Base-by-base conservation (phyloP, 2,888 invertebrate genomes). In the Drosophila ustulata region DNA sequence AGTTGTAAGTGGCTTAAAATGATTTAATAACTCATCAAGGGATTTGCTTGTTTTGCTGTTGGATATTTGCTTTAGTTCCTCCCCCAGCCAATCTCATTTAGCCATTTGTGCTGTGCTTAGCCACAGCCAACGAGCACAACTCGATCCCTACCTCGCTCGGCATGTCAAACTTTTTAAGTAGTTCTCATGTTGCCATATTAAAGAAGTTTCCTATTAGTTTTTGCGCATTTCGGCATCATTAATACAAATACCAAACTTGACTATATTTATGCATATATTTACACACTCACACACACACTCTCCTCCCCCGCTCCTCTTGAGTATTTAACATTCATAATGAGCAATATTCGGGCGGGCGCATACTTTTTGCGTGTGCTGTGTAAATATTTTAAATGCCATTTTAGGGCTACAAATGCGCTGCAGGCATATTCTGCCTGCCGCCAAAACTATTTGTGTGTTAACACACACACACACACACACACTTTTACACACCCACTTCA, bases 11-110 rank as follows among this genome's bases (percentile, higher is more conserved):
- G 90, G 90, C 90, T 86, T 89, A 90, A 85, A 89, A 90, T 88
- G 89, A 90, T 90, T 90, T 90, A 87, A 87, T 87, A 89, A 90
- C 82, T 88, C 89, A 90, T 88, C 88, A 84, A 85, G 90, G 90
- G 90, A 89, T 45, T 88, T 89, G n/a, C 37, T 37, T 37, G 37
- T 37, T 32, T 85, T 78, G 80, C 78, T 89, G 88, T 88, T 88
- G 64, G 69, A 71, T 83, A 83, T 83, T 83, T 83, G 88, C 83
- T 75, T 89, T 83, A 81, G 85, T 84, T 55, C 61, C 86, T 57
- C 37, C 63, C 63, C 58, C 53, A n/a, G 1, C 7, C 11, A 18
- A 26, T 55, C 50, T 37, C 43, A 41, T 39, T 56, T 61, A 56
- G 41, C 58, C 68, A 63, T 71, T 72, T 69, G 57, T 69, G 57